Evolutionary conservation across 2,113 vertebrate genomes (phyloP), one percentile per base, ranked within the genome.

Genomic region (Nibea albiflora): DNA sequence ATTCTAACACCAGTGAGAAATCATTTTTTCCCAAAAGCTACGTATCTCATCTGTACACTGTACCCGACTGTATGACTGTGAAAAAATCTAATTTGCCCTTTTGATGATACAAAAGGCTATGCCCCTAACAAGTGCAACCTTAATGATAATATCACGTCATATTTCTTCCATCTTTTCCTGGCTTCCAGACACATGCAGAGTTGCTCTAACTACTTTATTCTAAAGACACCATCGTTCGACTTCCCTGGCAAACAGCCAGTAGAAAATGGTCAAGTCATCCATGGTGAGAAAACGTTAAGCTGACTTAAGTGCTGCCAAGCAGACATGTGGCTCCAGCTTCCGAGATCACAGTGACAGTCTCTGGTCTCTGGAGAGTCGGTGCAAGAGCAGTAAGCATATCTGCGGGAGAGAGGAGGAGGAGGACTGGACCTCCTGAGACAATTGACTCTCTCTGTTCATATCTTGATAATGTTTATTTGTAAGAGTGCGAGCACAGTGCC

Each of bases 301-400:
- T 76, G 84, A 86, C 79, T 85, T 81, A 35, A 76, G 3, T 17
- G 70, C 83, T 81, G 78, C 70, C 70, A 80, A 79, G 76, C 74
- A 80, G 69, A 88, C 20, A 69, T 76, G 76, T 81, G 81, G 67
- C 76, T 67, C 63, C 10, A 44, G 56, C 73, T 82, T 70, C 75
- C 74, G 71, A 76, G 56, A 84, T 85, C 79, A 72, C 68, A 22
- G 75, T 88, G 90, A 90, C 88, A 90, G 80, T 81, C 74, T 64
- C 69, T 78, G 83, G 70, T 88, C 81, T 88, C 80, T 46, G 31
- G 82, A 76, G 87, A 84, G 78, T 53, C 44, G 3, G 31, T 26
- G 80, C 47, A 67, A 54, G 74, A 83, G 71, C 79, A 73, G 69
- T 22, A 46, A 50, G 73, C 22, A 1, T 56, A 58, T 78, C 66